These are phyloP conservation scores for Danio aesculapii DNA, from an alignment of 2,797 vertebrate genomes.

Conservation along the genomic window DNA sequence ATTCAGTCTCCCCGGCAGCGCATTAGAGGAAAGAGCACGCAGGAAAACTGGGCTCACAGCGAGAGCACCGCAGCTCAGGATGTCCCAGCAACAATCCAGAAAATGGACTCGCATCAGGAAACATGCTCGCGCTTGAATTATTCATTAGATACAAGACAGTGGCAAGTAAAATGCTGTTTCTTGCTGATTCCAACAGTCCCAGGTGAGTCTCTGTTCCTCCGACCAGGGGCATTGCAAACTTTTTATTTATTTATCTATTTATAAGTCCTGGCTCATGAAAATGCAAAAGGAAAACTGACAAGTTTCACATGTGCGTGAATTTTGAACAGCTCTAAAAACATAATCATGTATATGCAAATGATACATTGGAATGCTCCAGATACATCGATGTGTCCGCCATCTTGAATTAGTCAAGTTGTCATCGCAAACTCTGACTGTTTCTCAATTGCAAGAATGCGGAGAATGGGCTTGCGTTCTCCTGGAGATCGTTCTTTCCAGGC, in stretches of 20 bases:
- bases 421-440: no score
- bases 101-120: slow-evolving; percentile 31
- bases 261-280: background rate
- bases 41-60: slow-evolving; percentile 15
- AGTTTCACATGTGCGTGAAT: background rate
- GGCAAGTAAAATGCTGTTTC: slow-evolving; percentile 39
- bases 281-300: background rate
- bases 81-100: slow-evolving; percentile 30
- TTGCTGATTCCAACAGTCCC: slow-evolving; percentile 6
- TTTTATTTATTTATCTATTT: background rate
- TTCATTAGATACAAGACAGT: slow-evolving; percentile 40
- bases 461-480: no score
- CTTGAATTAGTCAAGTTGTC: no score
- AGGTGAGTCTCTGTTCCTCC: background rate
- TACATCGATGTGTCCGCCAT: no score
- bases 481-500: no score
- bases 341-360: no score
- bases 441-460: no score
- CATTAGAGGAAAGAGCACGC: slow-evolving; percentile 22
- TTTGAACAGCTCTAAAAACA: no score
- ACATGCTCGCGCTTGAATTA: slow-evolving; percentile 44
- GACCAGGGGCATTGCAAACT: background rate
- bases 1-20: slow-evolving; percentile 15
- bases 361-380: no score
- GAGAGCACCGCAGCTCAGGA: background rate